Percentiles rank a stretch among this genome's conserved stretches.
Evolutionary conservation across 2,888 invertebrate genomes (phyloP).

Genomic region (Dolichopus griseipennis): DNA sequence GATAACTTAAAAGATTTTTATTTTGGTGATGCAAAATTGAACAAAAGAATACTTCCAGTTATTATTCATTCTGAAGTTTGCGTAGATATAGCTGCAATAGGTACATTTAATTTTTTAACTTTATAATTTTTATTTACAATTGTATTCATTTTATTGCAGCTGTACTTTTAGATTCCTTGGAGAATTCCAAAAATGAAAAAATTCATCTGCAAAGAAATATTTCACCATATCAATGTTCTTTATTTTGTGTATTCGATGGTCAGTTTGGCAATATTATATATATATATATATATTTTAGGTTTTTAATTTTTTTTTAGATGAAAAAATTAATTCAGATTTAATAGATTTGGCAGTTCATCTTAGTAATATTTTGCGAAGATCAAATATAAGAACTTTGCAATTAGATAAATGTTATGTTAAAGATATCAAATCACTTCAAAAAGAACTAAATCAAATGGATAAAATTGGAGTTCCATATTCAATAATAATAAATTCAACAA

Average conservation of each 20-base stretch:
- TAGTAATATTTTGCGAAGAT: conserved; percentile 46
- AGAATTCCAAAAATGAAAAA: conserved; percentile 43
- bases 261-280: conserved; percentile 15
- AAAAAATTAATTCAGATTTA: conserved; percentile 42
- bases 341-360: conserved; percentile 50
- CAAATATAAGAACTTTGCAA: conserved; percentile 41
- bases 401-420: conserved; percentile 29
- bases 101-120: conserved; percentile 24
- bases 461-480: conserved; percentile 64
- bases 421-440: conserved; percentile 25
- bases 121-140: conserved; percentile 11
- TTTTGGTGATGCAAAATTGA: conserved; percentile 25
- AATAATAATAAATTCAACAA: conserved; percentile 57
- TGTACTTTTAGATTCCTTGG: conserved; percentile 45
- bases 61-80: conserved; percentile 35
- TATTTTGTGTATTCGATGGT: conserved; percentile 48
- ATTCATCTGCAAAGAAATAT: conserved; percentile 53
- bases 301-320: conserved; percentile 24
- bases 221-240: conserved; percentile 66
- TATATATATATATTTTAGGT: neutral
- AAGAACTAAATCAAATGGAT: conserved; percentile 47
- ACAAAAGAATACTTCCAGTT: conserved; percentile 24
- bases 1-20: conserved; percentile 23
- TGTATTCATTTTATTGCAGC: conserved; percentile 22
- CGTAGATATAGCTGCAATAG: conserved; percentile 32